phyloP scores from a whole-genome alignment of 1,140 invertebrate species.

The Lasioglossum albipes region DNA sequence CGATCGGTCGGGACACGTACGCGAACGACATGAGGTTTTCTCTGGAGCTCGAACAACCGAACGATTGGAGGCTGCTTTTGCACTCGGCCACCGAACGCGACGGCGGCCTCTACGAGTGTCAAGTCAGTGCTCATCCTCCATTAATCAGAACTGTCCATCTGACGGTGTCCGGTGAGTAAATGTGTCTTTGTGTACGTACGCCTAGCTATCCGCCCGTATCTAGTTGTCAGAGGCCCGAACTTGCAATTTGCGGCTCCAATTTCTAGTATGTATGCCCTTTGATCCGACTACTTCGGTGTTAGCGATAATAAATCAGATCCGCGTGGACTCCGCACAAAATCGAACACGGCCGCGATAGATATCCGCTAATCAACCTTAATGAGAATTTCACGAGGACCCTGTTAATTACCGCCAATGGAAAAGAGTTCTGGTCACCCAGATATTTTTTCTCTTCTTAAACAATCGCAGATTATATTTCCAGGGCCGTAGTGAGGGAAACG shows the following conservation, averaged over 20 bases:
- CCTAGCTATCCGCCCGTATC: constrained; percentile 26
- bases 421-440: too few species aligned
- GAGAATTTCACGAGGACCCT: constrained; percentile 1
- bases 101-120: constrained; percentile 89
- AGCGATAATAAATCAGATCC: constrained; percentile 55
- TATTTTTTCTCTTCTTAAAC: too few species aligned
- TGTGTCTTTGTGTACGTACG: constrained; percentile 26
- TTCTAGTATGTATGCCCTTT: constrained; percentile 55
- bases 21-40: constrained; percentile 89
- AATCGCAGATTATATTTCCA: too few species aligned
- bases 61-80: constrained; percentile 88
- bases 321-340: background rate
- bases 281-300: constrained; percentile 50
- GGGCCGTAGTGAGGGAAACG: too few species aligned
- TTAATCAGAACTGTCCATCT: constrained; percentile 86
- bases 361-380: constrained; percentile 27
- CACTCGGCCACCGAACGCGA: constrained; percentile 87
- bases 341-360: constrained; percentile 1
- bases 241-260: constrained; percentile 46
- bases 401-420: background rate
- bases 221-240: constrained; percentile 42
- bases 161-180: constrained; percentile 86
- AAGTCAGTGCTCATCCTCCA: constrained; percentile 89
- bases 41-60: constrained; percentile 86
- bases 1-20: constrained; percentile 89